Base-by-base conservation (phyloP, 2,113 vertebrate species). In the Salvelinus namaycush region DNA sequence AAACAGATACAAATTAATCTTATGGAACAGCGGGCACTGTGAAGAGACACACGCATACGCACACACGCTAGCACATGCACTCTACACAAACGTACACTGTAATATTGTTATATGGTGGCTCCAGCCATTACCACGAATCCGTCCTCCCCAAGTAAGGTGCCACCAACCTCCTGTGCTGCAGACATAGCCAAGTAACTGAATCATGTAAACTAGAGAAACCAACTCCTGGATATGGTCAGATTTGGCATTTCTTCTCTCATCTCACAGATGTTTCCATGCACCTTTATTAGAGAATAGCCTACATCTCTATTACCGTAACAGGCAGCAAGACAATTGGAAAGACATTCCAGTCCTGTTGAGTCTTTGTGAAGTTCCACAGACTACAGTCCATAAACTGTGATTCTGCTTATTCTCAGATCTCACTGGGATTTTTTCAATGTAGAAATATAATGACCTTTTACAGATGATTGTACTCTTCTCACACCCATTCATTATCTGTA, bases 381-480 rank as follows among this genome's bases (percentile, higher is more conserved):
- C 68, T 18, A 67, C 12, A 39, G 86, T 76, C 75, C 75, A 49
- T 60, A 82, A 77, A 84, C 77, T 81, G 54, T 2, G 49, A 80
- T 74, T 74, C 87, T 87, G 83, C 76, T 74, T 87, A 76, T 81
- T 85, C 80, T 90, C 85, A 87, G 71, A 18, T 82, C 64, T 70
- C 29, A n/a, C n/a, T 4, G 27, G 65, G 67, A 39, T 69, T 69
- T 68, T 44, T 11, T 3, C 2, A 78, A 49, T 78, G 84, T 81
- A 67, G 71, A 29, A 76, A 84, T 34, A n/a, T n/a, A 29, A 20
- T 18, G 65, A 67, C 26, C 27, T 18, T 29, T 89, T 90, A 80
- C 79, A 82, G 24, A 51, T 84, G 87, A 90, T 88, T 84, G 76
- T 82, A 62, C 5, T 87, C 87, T 87, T 86, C 70, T 76, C 78